Conservation (phyloP, 2,797 vertebrate species). For the Ispidina picta region DNA sequence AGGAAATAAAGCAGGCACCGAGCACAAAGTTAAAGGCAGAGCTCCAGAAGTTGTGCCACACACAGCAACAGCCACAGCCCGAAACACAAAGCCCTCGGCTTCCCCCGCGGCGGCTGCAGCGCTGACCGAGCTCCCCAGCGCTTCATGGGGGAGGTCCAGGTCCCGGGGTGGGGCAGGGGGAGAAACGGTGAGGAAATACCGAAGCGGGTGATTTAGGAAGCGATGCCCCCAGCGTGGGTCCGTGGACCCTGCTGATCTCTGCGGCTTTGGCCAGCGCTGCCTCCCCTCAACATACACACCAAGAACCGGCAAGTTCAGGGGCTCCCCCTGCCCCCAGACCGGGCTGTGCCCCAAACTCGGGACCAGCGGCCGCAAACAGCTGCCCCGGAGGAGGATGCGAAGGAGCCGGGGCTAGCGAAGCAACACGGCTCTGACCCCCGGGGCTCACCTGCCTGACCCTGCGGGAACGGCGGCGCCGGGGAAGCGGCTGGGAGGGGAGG, state of each 20-base stretch:
- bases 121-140: background rate
- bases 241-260: accelerated
- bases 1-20: background rate
- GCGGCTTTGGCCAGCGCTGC: background rate
- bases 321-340: background rate
- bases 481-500: background rate
- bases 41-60: background rate
- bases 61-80: background rate
- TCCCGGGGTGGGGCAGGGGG: background rate
- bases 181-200: background rate
- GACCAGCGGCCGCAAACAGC: background rate
- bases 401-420: background rate
- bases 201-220: accelerated
- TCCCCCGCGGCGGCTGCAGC: background rate
- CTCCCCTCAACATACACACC: background rate
- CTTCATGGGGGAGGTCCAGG: background rate
- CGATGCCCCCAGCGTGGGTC: accelerated
- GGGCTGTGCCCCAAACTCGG: background rate
- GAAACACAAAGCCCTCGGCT: background rate
- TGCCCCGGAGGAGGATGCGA: background rate
- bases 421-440: background rate
- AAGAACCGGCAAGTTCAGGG: background rate
- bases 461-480: background rate
- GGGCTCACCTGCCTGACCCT: background rate
- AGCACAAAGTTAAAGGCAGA: background rate